Evolutionary conservation across 2,888 invertebrate genomes (phyloP).

Genomic region (Cinara cedri): DNA sequence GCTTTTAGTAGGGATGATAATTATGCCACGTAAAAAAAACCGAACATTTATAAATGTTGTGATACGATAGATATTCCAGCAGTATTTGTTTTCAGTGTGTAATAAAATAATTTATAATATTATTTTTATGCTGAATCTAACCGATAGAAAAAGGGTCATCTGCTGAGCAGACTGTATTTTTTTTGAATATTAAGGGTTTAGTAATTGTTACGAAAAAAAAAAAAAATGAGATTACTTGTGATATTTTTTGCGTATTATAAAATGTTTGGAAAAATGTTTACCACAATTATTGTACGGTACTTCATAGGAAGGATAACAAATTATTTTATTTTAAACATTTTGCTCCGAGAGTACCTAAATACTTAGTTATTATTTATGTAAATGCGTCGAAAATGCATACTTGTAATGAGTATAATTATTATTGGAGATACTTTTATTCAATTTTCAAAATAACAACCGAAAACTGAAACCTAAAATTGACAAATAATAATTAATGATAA

Average conservation of each 20-base stretch:
- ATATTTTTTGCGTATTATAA: conserved; percentile 4
- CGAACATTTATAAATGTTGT: conserved; percentile 6
- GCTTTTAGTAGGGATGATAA: too few species aligned
- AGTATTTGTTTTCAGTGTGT: conserved; percentile 7
- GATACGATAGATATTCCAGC: background rate
- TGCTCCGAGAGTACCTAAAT: too few species aligned
- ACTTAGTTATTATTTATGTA: too few species aligned
- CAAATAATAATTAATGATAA: too few species aligned
- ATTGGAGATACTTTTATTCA: too few species aligned
- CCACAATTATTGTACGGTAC: background rate
- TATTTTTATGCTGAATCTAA: conserved; percentile 12
- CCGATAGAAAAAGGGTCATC: conserved; percentile 10
- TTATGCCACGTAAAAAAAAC: too few species aligned
- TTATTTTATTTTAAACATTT: too few species aligned
- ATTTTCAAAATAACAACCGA: too few species aligned
- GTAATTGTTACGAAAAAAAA: background rate
- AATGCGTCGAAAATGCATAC: too few species aligned
- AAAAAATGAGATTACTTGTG: conserved; percentile 8
- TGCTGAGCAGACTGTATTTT: conserved; percentile 24
- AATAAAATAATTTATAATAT: background rate
- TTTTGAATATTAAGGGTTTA: background rate
- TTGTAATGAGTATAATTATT: too few species aligned
- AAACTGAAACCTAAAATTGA: too few species aligned
- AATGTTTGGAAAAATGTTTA: conserved; percentile 9
- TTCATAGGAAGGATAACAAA: too few species aligned